Base-by-base conservation (phyloP, 2,888 invertebrate species). In the Acanthopleura granulata region DNA sequence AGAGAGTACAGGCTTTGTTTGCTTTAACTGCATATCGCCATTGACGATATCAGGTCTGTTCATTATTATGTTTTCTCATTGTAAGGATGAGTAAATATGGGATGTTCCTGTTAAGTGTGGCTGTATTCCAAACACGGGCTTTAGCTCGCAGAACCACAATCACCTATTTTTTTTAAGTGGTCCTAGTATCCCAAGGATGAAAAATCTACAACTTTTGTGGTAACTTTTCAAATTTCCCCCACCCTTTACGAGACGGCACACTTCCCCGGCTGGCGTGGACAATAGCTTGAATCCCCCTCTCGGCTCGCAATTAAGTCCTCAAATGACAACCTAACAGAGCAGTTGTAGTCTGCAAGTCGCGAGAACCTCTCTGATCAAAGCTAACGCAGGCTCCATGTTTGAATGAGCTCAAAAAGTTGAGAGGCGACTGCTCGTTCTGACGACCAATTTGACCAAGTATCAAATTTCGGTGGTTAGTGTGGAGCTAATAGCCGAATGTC, bases 361-460 rank as follows among this genome's bases (percentile, higher is more conserved):
- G 57, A 57, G 57, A 57, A 18, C 18, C 57, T 40, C 57, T 6
- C 22, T 22, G 57, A n/a, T 22, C 57, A 57, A n/a, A 57, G 57
- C 22, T 57, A 4, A 1, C 57, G 9, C 22, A 57, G 18, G 22
- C 22, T 57, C n/a, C 22, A 12, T 57, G 4, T 57, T 22, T 57
- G 57, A 57, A 57, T 57, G 57, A 22, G 57, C 6, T 22, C 18
- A 12, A 57, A 57, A 57, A 57, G 57, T 22, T 57, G 57, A 57
- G 57, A 57, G 57, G 57, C 57, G 57, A 57, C 57, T 57, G 57
- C 57, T 57, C 57, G 57, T 57, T 57, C 12, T 57, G 57, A 57
- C 57, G 57, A 22, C 57, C 57, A 57, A 57, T 57, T 57, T 57
- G 57, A 22, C 22, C 57, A 57, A 57, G 57, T 57, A 57, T 57